These are phyloP conservation scores for Glaucopsyche alexis DNA, from an alignment of 2,888 invertebrate genomes.

Conservation along the genomic window DNA sequence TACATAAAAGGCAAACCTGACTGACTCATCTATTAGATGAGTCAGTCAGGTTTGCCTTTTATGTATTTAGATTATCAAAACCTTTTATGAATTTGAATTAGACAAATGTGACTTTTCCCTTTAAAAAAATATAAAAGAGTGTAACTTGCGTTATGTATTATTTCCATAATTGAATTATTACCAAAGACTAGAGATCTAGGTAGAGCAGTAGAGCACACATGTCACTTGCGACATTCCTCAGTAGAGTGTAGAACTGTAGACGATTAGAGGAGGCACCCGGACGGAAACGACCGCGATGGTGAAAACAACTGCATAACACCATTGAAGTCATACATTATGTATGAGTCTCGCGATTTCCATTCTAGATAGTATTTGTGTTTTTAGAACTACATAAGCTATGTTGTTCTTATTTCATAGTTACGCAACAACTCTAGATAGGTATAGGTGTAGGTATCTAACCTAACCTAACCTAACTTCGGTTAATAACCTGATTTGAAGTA, in stretches of 20 bases:
- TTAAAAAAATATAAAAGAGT: too few relatives aligned
- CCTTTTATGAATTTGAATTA: too few relatives aligned
- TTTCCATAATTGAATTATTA: not conserved
- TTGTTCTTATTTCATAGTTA: slow-evolving; percentile 1
- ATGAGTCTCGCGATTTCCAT: slow-evolving; percentile 22
- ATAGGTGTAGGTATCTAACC: too few relatives aligned
- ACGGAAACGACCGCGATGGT: slow-evolving; percentile 60
- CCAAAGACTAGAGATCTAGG: not conserved
- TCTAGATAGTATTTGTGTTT: slow-evolving; percentile 26
- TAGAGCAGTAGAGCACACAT: not conserved
- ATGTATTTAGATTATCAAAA: too few relatives aligned
- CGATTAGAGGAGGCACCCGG: slow-evolving; percentile 54
- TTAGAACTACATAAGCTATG: not conserved
- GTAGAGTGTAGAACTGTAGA: slow-evolving; percentile 30
- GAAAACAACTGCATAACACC: slow-evolving; percentile 53
- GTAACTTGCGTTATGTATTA: not conserved
- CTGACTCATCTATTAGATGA: too few relatives aligned
- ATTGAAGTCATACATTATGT: slow-evolving; percentile 34
- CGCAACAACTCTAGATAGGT: not conserved
- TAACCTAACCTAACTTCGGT: too few relatives aligned
- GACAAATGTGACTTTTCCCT: too few relatives aligned
- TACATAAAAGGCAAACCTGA: too few relatives aligned
- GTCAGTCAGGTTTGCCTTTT: too few relatives aligned
- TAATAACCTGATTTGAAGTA: too few relatives aligned
- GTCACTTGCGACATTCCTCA: slow-evolving; percentile 27